A percentile compares a stretch with the other conserved stretches of the same genome.
Evolutionary conservation across 2,113 vertebrate genomes (phyloP).

Genomic region (Indicator maculatus): DNA sequence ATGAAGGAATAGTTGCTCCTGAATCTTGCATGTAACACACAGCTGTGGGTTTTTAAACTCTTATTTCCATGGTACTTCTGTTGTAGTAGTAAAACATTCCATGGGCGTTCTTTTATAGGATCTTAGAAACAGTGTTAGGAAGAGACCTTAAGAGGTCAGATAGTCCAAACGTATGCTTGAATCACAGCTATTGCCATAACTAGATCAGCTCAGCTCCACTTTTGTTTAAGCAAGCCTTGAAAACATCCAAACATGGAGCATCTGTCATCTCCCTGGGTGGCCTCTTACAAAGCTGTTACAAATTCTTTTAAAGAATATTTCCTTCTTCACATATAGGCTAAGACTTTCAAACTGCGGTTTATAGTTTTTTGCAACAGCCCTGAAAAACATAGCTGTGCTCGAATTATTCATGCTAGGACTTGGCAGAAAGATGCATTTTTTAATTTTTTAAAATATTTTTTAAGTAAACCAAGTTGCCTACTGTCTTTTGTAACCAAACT

Average conservation of each 20-base stretch:
- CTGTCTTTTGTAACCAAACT: not conserved
- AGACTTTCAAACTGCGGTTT: not conserved
- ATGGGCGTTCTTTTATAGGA: not conserved
- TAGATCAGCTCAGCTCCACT: not conserved
- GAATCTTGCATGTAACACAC: not conserved
- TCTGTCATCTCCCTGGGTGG: not conserved
- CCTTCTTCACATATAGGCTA: not conserved
- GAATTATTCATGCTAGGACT: not conserved
- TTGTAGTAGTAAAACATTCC: not conserved
- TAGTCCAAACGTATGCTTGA: not conserved
- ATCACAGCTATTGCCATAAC: not conserved
- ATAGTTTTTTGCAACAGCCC: not conserved
- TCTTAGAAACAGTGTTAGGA: not conserved
- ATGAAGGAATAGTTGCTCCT: not conserved
- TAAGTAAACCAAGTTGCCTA: not conserved
- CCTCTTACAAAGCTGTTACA: not conserved
- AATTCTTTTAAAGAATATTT: not conserved
- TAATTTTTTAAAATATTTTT: not conserved
- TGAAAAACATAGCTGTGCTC: not conserved
- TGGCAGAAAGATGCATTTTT: not conserved
- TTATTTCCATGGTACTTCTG: rapidly evolving
- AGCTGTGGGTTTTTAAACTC: not conserved
- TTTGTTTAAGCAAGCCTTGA: not conserved
- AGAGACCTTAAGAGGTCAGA: not conserved
- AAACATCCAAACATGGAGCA: not conserved